phyloP scores from a whole-genome alignment of 2,113 vertebrate species.

The Protomyctophum bolini region DNA sequence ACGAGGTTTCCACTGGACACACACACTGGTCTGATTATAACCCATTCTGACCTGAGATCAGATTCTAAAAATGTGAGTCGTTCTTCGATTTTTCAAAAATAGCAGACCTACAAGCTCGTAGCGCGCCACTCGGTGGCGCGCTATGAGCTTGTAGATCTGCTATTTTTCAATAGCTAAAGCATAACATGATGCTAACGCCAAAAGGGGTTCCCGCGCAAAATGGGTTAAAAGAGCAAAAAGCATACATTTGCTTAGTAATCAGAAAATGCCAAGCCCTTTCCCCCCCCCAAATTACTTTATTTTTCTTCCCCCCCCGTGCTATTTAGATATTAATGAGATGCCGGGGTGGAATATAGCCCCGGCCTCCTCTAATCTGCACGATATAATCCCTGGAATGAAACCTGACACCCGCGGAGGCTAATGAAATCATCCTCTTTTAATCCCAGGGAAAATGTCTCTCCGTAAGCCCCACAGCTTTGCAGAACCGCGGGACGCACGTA shows the following conservation, averaged over 20 bases:
- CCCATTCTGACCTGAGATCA: too few relatives aligned
- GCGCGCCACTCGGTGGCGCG: too few relatives aligned
- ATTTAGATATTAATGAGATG: conserved; percentile 83
- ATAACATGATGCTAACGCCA: too few relatives aligned
- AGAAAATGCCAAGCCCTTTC: conserved; percentile 58
- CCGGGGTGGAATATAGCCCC: conserved; percentile 70
- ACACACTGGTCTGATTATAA: too few relatives aligned
- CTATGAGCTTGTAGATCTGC: too few relatives aligned
- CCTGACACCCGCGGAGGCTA: conserved; percentile 78
- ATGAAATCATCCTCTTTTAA: conserved; percentile 81
- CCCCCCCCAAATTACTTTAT: conserved; percentile 70
- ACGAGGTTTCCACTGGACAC: too few relatives aligned
- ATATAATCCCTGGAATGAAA: conserved; percentile 82
- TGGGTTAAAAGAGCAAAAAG: conserved; percentile 68
- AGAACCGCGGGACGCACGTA: conserved; percentile 51
- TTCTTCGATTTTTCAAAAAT: too few relatives aligned
- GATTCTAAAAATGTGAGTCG: too few relatives aligned
- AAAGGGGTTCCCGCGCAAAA: too few relatives aligned
- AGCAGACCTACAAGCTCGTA: too few relatives aligned
- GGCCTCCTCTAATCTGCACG: conserved; percentile 73
- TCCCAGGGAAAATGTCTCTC: conserved; percentile 72
- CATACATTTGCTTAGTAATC: conserved; percentile 76
- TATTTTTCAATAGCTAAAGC: too few relatives aligned
- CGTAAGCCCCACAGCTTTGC: conserved; percentile 69
- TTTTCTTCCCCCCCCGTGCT: conserved; percentile 38